A percentile compares a stretch with the other conserved stretches of the same genome.
phyloP scores from a whole-genome alignment of 2,888 invertebrate genomes.

The Bedellia somnulentella region DNA sequence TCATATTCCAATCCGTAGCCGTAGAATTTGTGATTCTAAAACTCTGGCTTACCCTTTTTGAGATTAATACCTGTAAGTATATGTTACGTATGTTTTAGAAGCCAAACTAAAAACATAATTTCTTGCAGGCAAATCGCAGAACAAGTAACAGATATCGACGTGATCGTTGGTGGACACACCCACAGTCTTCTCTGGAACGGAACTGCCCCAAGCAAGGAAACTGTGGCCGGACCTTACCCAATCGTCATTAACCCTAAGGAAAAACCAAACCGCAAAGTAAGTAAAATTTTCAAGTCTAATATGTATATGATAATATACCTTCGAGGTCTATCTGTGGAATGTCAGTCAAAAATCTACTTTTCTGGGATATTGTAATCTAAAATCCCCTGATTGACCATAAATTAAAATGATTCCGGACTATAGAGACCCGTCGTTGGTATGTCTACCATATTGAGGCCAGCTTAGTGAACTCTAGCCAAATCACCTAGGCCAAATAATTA shows the following conservation, averaged over 20 bases:
- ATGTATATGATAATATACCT: not conserved
- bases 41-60: too few species aligned
- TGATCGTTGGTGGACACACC: slow-evolving; percentile 83
- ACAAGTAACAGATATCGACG: slow-evolving; percentile 67
- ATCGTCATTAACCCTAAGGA: slow-evolving; percentile 37
- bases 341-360: not conserved
- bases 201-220: slow-evolving; percentile 53
- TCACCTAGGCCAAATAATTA: too few species aligned
- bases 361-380: too few species aligned
- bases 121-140: slow-evolving; percentile 61
- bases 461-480: too few species aligned
- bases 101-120: not conserved
- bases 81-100: too few species aligned
- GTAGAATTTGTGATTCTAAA: too few species aligned
- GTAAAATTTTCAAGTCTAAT: not conserved
- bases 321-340: too few species aligned
- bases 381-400: too few species aligned
- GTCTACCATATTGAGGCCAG: not conserved
- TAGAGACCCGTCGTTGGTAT: not conserved
- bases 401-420: too few species aligned
- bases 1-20: too few species aligned
- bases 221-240: slow-evolving; percentile 68
- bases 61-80: too few species aligned
- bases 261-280: not conserved
- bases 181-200: slow-evolving; percentile 77